These are phyloP conservation scores for Corynorhinus townsendii DNA, from an alignment of 2,113 vertebrate species.

Conservation along the genomic window DNA sequence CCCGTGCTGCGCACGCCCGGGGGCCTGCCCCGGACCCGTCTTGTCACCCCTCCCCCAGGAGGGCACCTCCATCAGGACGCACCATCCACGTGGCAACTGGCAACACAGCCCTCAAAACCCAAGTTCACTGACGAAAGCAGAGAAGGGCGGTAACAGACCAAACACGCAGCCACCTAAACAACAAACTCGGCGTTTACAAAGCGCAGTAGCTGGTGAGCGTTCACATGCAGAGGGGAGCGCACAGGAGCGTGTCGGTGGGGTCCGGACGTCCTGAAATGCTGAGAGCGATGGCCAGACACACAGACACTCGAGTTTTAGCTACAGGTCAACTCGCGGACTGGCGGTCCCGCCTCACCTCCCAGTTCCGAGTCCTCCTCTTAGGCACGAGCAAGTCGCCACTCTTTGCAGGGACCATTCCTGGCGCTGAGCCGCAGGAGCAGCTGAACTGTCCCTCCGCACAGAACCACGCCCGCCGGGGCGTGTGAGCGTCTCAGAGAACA, in stretches of 20 bases:
- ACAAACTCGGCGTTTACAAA: conserved; percentile 86
- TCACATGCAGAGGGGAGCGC: conserved; percentile 85
- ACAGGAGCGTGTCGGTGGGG: conserved; percentile 77
- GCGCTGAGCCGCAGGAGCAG: conserved; percentile 63
- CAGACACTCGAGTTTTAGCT: conserved; percentile 77
- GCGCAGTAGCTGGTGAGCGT: conserved; percentile 78
- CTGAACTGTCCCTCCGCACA: conserved; percentile 74
- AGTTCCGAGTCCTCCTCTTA: conserved; percentile 75
- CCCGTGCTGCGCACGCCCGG: background rate
- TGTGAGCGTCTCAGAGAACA: conserved; percentile 53
- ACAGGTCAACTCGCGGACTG: conserved; percentile 75
- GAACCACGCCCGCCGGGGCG: conserved; percentile 65
- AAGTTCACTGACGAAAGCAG: conserved; percentile 86
- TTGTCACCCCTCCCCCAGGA: background rate
- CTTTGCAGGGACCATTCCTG: conserved; percentile 69
- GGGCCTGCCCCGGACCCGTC: background rate
- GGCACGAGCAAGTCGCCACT: conserved; percentile 79
- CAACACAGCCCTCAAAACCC: conserved; percentile 83
- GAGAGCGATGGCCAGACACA: conserved; percentile 78
- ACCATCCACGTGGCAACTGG: conserved; percentile 68
- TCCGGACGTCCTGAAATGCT: conserved; percentile 77
- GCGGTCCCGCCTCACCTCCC: conserved; percentile 76
- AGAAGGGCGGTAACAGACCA: conserved; percentile 81
- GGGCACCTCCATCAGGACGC: conserved; percentile 21
- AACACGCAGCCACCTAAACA: conserved; percentile 84